Base-by-base conservation (phyloP, 2,113 vertebrate genomes). In the Pseudopodoces humilis region DNA sequence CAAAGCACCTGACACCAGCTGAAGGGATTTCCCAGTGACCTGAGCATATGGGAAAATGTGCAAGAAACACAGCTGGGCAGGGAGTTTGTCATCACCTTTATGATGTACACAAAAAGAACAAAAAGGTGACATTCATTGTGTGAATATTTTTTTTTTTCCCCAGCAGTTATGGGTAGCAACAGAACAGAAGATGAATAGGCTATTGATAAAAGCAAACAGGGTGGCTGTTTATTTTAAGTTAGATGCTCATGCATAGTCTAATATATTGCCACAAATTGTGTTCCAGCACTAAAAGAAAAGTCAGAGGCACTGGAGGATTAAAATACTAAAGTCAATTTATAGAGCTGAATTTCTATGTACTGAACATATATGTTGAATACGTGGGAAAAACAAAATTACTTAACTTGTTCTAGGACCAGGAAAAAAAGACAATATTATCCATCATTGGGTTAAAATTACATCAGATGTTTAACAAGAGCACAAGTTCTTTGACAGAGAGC, bases 121-220 rank as follows among this genome's bases (percentile, higher is more conserved):
- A 79, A 93, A 56, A 41, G 23, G 25, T 83, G 88, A 83, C 46
- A 74, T 83, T 70, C 6, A 13, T 35, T 31, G 15, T 50, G n/a
- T 19, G 25, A 39, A 17, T 37, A 44, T 37, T 33, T n/a, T 56
- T 58, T 59, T n/a, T 27, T 11, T 2, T 24, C 9, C 20, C 50
- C 47, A 39, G 79, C 30, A 59, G 59, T 63, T 43, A 8, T 49
- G n/a, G 24, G 49, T 37, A 90, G 37, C 31, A 58, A 43, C 39
- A 81, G 46, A 88, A 74, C 0, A 1, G 69, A 70, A 88, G 69
- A 84, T 78, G 44, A 84, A 91, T 25, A 71, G 52, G 41, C n/a
- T 95, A 49, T 93, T 92, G 94, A 94, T 94, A 37, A 91, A 92
- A 92, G 68, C 56, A 86, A 84, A 88, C 23, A 52, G 41, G 46